These are phyloP conservation scores for Sylvia atricapilla DNA, from an alignment of 2,113 vertebrate species.

Conservation along the genomic window DNA sequence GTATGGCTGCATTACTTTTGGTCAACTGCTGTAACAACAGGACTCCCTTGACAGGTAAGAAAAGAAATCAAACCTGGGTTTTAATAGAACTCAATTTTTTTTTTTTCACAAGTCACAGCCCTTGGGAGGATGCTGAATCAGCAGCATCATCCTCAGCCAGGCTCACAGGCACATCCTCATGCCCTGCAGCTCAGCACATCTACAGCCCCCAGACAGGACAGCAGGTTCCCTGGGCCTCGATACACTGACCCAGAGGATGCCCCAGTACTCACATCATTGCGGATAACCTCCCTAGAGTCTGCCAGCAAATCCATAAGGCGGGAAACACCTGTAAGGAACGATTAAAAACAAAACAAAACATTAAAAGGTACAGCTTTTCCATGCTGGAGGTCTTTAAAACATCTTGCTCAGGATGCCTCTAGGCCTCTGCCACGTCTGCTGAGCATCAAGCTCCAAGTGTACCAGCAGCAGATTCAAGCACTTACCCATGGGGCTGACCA, in stretches of 20 bases:
- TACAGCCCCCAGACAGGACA: not conserved
- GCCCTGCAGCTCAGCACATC: accelerated
- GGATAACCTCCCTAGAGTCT: slow-evolving; percentile 96
- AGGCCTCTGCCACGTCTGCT: not conserved
- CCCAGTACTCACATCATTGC: slow-evolving; percentile 88
- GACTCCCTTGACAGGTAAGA: slow-evolving; percentile 79
- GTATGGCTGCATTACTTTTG: slow-evolving; percentile 96
- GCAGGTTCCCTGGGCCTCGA: accelerated
- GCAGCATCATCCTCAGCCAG: not conserved
- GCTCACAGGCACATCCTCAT: not conserved
- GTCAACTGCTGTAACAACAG: slow-evolving; percentile 92
- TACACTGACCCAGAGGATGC: accelerated
- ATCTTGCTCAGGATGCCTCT: not conserved
- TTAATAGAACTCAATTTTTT: not conserved
- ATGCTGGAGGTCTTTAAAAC: not conserved
- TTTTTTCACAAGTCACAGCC: not conserved
- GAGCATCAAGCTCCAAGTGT: not conserved
- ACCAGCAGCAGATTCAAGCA: not conserved
- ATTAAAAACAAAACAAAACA: too few species aligned
- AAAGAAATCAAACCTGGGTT: not conserved
- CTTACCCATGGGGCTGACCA: slow-evolving; percentile 98
- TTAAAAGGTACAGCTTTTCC: not conserved
- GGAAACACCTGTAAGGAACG: slow-evolving; percentile 84
- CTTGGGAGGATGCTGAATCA: not conserved
- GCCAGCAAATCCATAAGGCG: slow-evolving; percentile 95